Percentiles rank a stretch among this genome's conserved stretches.
Evolutionary conservation across 37 sponge, comb jelly and placozoan genomes (phyloP).

Genomic region (Cliona cf. orientalis): DNA sequence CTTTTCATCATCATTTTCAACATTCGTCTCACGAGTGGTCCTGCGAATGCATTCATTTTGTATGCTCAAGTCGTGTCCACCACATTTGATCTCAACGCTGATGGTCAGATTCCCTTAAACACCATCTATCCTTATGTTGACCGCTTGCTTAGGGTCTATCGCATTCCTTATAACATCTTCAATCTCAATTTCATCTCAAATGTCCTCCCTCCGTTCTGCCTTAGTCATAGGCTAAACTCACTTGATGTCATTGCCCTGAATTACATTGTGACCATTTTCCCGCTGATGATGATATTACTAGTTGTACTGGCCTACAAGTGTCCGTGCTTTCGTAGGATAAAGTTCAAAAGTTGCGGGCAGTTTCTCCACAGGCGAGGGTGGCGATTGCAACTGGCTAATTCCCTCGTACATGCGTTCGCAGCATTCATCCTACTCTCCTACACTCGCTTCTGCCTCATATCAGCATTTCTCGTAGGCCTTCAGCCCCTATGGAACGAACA

Average conservation of each 20-base stretch:
- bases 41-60: slow-evolving; percentile 64
- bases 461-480: slow-evolving; percentile 27
- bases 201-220: slow-evolving; percentile 17
- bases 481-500: neutral
- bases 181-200: slow-evolving; percentile 44
- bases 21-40: slow-evolving; percentile 57
- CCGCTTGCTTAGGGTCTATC: slow-evolving; percentile 9
- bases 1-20: slow-evolving; percentile 52
- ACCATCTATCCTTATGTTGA: too few relatives aligned
- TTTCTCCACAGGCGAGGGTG: too few relatives aligned
- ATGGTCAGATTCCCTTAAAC: slow-evolving; percentile 30
- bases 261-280: slow-evolving; percentile 49
- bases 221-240: slow-evolving; percentile 19
- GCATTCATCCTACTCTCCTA: slow-evolving; percentile 63
- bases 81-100: slow-evolving; percentile 7
- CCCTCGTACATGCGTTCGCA: slow-evolving; percentile 49
- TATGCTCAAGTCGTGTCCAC: slow-evolving; percentile 46
- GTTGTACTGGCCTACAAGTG: slow-evolving; percentile 10
- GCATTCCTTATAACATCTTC: slow-evolving; percentile 48
- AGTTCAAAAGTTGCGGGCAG: too few relatives aligned
- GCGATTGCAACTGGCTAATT: too few relatives aligned
- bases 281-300: slow-evolving; percentile 49
- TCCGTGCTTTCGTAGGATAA: too few relatives aligned
- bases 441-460: slow-evolving; percentile 32
- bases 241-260: slow-evolving; percentile 27